Evolutionary conservation across 2,113 vertebrate species (phyloP), one percentile per base, ranked within the genome.

Genomic region (Furnarius figulus): DNA sequence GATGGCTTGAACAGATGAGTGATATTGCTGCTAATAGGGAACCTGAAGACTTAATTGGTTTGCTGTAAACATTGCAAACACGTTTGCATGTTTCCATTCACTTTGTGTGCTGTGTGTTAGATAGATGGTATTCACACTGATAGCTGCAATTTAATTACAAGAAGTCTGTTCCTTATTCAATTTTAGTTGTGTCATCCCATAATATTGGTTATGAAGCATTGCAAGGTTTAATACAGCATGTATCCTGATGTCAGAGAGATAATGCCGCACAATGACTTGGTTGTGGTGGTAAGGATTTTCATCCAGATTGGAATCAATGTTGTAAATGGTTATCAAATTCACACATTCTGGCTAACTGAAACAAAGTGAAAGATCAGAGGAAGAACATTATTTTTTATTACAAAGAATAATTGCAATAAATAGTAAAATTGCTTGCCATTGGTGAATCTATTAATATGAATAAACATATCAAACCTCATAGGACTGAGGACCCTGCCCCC

Each of bases 61-160:
- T 95, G 85, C 85, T 93, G 95, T 90, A 97, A 97, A 97, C 85
- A 94, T 86, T 95, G 73, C 82, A 93, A 90, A 93, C 89, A 92
- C 8, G 11, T 96, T 95, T 93, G 50, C 77, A 76, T 75, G 85
- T 74, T 97, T 92, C 93, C 61, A 92, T 95, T 97, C 87, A 91
- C 80, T 97, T 90, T 73, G 52, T 93, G 61, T 44, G 49, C 77
- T 87, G 33, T 72, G 61, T 95, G 59, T 97, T 89, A 96, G 92
- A 96, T 94, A 92, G 95, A 93, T 89, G 56, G 81, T 71, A 89
- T 96, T 97, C 74, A 91, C 94, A 88, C 82, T 87, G 92, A 95
- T 94, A 95, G 97, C 89, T 92, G 53, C 85, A 95, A 95, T 97
- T 96, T 97, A 96, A 96, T 97, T 97, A 97, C 85, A 91, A 78